These are phyloP conservation scores for Esox masquinongy DNA, from an alignment of 2,797 vertebrate genomes.

Conservation along the genomic window DNA sequence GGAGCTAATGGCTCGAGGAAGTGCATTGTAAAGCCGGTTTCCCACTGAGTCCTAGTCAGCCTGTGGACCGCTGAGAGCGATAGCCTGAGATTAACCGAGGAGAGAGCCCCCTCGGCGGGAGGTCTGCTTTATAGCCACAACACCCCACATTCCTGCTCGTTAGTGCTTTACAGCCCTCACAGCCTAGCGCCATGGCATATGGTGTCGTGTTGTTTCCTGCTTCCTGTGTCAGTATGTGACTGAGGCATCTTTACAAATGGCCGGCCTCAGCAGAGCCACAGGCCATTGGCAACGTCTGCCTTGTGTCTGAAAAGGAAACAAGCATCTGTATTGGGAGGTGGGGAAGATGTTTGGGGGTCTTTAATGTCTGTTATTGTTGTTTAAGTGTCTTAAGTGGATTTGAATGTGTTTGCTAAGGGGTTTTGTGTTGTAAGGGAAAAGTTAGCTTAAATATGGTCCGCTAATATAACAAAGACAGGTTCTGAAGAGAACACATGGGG, in stretches of 20 bases:
- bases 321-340: constrained; percentile 52
- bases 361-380: constrained; percentile 8
- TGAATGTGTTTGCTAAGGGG: background rate
- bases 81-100: constrained; percentile 60
- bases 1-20: constrained; percentile 17
- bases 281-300: constrained; percentile 53
- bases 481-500: background rate
- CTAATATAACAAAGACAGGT: background rate
- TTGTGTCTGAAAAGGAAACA: constrained; percentile 61
- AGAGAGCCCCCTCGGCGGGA: constrained; percentile 60
- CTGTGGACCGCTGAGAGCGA: constrained; percentile 14
- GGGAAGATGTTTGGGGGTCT: constrained; percentile 19
- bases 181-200: constrained; percentile 65
- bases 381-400: constrained; percentile 10
- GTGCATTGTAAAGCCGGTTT: constrained; percentile 52
- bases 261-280: constrained; percentile 55
- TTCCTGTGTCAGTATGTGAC: constrained; percentile 54
- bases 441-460: background rate
- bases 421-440: background rate
- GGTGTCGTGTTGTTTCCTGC: constrained; percentile 50
- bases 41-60: constrained; percentile 1
- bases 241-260: constrained; percentile 61
- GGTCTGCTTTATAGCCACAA: constrained; percentile 66
- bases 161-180: constrained; percentile 67
- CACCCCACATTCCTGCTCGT: constrained; percentile 63